Evolutionary conservation across 2,888 invertebrate species (phyloP).

Genomic region (Cheilosia vernalis): DNA sequence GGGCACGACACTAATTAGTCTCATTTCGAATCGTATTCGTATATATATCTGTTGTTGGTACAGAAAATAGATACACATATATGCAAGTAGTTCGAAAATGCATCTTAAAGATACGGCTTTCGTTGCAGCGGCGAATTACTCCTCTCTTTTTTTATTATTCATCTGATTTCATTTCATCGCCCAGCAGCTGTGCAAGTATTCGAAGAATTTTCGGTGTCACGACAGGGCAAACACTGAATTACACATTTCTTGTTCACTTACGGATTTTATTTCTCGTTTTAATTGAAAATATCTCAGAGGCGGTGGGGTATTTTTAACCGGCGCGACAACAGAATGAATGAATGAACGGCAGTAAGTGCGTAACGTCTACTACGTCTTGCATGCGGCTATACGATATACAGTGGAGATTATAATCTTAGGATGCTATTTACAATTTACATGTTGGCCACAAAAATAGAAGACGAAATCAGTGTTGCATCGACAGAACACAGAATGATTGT

Average conservation of each 20-base stretch:
- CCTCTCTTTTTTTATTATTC: slow-evolving; percentile 31
- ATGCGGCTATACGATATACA: not conserved
- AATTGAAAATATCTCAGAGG: slow-evolving; percentile 41
- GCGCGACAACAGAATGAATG: slow-evolving; percentile 51
- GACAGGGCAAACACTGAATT: slow-evolving; percentile 50
- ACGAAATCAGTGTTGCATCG: slow-evolving; percentile 31
- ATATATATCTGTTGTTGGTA: slow-evolving; percentile 20
- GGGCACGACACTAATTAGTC: slow-evolving; percentile 64
- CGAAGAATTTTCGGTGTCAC: slow-evolving; percentile 54
- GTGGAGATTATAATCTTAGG: slow-evolving; percentile 4
- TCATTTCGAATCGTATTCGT: slow-evolving; percentile 30
- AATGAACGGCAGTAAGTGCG: slow-evolving; percentile 31
- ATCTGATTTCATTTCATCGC: slow-evolving; percentile 40
- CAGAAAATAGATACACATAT: not conserved
- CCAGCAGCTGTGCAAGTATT: slow-evolving; percentile 43
- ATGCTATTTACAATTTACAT: slow-evolving; percentile 18
- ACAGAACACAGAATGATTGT: slow-evolving; percentile 18
- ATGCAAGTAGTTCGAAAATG: slow-evolving; percentile 9
- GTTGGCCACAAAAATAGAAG: slow-evolving; percentile 28
- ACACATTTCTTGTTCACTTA: slow-evolving; percentile 35
- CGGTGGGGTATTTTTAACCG: slow-evolving; percentile 31
- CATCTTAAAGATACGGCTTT: slow-evolving; percentile 28
- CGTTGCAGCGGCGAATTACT: slow-evolving; percentile 25
- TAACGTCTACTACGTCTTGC: slow-evolving; percentile 6
- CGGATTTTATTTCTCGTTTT: slow-evolving; percentile 40